These are phyloP conservation scores for Aurelia sp. DNA, from an alignment of 30 jellyfish, hydroid and myxozoan species.

Conservation along the genomic window DNA sequence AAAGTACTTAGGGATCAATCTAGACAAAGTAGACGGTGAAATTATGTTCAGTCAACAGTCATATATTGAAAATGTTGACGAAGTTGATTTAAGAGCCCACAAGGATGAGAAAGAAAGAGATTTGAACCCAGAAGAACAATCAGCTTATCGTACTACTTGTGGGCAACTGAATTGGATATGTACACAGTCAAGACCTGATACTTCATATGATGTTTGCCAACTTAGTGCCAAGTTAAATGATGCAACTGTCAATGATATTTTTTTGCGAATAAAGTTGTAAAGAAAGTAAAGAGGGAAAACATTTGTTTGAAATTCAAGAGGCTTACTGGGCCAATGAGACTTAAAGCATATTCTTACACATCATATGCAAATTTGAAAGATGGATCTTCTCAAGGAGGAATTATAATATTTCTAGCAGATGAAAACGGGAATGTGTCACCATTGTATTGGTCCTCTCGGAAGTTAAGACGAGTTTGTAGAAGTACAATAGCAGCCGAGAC, in stretches of 20 bases:
- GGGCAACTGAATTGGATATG: constrained; percentile 34
- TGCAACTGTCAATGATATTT: neutral
- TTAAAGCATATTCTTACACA: no score
- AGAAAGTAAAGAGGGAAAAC: constrained; percentile 6
- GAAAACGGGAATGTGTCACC: no score
- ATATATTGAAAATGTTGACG: constrained; percentile 31
- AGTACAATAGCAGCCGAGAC: constrained; percentile 56
- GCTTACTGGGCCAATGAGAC: no score
- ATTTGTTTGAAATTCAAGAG: no score
- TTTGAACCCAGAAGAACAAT: constrained; percentile 7
- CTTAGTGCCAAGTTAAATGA: neutral
- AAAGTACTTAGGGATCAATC: constrained; percentile 13
- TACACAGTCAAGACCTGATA: constrained; percentile 36
- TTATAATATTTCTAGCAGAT: no score
- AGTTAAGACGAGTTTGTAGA: constrained; percentile 43
- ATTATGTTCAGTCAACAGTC: constrained; percentile 34
- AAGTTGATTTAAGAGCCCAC: constrained; percentile 25
- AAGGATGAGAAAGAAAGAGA: constrained; percentile 30
- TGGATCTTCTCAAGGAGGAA: no score
- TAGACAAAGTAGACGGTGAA: constrained; percentile 8
- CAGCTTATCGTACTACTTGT: neutral
- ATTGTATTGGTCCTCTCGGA: constrained; percentile 14
- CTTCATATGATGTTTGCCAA: constrained; percentile 8
- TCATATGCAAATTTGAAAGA: no score
- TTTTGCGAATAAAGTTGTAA: constrained; percentile 15